phyloP scores from a whole-genome alignment of 2,888 invertebrate species.

The Idaea straminata region DNA sequence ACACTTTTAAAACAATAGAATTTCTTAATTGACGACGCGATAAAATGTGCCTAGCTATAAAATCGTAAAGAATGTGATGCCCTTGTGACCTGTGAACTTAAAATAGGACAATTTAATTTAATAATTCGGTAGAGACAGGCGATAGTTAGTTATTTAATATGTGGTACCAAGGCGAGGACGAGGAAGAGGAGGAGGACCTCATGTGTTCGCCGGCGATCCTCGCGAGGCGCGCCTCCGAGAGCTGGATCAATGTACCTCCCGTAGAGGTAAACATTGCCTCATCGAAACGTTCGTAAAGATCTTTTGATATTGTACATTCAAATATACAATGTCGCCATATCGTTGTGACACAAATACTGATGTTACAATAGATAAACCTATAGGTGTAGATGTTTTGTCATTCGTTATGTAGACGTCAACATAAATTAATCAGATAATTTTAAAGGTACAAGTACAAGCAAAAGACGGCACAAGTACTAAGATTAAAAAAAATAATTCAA shows the following conservation, averaged over 20 bases:
- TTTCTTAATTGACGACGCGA: slow-evolving; percentile 5
- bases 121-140: slow-evolving; percentile 17
- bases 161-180: slow-evolving; percentile 87
- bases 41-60: slow-evolving; percentile 4
- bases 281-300: background rate
- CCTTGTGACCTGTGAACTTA: slow-evolving; percentile 26
- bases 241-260: slow-evolving; percentile 94
- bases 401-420: too few relatives aligned
- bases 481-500: too few relatives aligned
- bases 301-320: too few relatives aligned
- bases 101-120: slow-evolving; percentile 11
- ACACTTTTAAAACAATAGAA: slow-evolving; percentile 19
- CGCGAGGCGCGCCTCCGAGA: slow-evolving; percentile 92
- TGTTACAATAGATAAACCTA: too few relatives aligned
- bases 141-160: slow-evolving; percentile 60
- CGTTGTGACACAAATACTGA: too few relatives aligned
- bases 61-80: slow-evolving; percentile 18
- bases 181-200: slow-evolving; percentile 91
- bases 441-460: too few relatives aligned
- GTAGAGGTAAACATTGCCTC: slow-evolving; percentile 83
- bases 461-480: too few relatives aligned
- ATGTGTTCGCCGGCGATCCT: slow-evolving; percentile 93
- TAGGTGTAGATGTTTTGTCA: too few relatives aligned
- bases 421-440: too few relatives aligned
- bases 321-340: too few relatives aligned